These are phyloP conservation scores for Anguilla obscura DNA, from an alignment of 2,797 vertebrate genomes.

Conservation along the genomic window DNA sequence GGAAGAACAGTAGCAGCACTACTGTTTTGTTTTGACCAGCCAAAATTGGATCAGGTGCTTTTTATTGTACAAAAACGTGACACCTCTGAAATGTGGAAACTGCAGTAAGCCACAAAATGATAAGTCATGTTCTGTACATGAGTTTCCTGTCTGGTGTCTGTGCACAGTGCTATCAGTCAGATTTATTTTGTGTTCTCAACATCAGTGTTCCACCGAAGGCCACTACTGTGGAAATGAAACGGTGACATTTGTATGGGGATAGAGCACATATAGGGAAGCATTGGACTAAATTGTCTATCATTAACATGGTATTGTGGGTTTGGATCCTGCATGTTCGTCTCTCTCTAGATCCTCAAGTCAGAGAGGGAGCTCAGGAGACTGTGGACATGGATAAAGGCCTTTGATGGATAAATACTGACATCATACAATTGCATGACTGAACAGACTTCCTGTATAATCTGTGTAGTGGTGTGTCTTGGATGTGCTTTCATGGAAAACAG, in stretches of 20 bases:
- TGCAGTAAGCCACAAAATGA: not conserved
- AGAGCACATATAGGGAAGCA: not conserved
- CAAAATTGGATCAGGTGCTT: not conserved
- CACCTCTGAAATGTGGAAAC: not conserved
- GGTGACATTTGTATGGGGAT: not conserved
- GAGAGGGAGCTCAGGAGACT: not conserved
- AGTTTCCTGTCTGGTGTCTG: not conserved
- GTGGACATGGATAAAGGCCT: not conserved
- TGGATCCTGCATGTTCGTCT: not conserved
- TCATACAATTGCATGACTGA: not conserved
- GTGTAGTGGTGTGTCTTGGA: not conserved
- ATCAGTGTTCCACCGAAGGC: not conserved
- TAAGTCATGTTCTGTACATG: not conserved
- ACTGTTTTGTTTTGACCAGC: not conserved
- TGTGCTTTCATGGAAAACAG: not conserved
- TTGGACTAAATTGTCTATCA: not conserved
- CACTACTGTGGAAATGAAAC: not conserved
- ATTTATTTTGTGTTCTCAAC: not conserved
- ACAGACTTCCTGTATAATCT: not conserved
- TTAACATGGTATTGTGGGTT: not conserved
- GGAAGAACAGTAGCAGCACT: not conserved
- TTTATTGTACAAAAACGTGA: not conserved
- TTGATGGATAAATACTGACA: not conserved
- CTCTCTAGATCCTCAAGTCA: not conserved
- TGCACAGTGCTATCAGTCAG: not conserved